These are phyloP conservation scores for Piaya cayana DNA, from an alignment of 2,113 vertebrate species.

Conservation along the genomic window DNA sequence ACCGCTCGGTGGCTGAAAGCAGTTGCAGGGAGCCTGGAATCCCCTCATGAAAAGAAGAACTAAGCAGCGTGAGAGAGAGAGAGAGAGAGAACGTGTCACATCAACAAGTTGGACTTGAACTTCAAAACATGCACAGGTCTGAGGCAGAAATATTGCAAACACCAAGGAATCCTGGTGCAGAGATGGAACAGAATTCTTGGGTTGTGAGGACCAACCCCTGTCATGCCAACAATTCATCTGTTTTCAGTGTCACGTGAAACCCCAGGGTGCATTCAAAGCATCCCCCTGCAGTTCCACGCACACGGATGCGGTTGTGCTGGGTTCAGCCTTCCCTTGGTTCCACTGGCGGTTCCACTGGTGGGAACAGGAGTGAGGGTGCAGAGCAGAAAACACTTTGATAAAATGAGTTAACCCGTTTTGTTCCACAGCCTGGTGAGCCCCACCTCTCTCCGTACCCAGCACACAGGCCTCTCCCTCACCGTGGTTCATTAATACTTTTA, in stretches of 20 bases:
- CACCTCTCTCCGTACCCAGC: not conserved
- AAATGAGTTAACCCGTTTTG: not conserved
- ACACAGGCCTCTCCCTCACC: not conserved
- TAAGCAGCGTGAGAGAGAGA: not conserved
- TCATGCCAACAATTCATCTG: not conserved
- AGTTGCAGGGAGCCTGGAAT: not conserved
- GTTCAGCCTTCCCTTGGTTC: not conserved
- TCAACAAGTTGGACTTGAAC: not conserved
- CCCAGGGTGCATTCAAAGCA: not conserved
- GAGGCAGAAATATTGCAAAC: not conserved
- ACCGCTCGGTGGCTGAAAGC: slow-evolving; percentile 14
- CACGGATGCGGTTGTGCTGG: not conserved
- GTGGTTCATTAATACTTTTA: not conserved
- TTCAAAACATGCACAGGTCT: not conserved
- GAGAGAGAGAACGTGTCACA: not conserved
- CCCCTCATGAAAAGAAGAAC: not conserved
- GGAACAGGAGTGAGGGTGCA: not conserved
- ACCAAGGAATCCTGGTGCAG: not conserved
- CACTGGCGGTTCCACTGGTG: rapidly evolving
- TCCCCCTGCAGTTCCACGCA: not conserved
- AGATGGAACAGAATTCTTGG: not conserved
- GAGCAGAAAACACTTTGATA: not conserved
- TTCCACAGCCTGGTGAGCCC: not conserved
- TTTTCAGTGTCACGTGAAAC: not conserved
- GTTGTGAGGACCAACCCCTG: not conserved